These are phyloP conservation scores for Umimayanthus chanpuru DNA, from an alignment of 92 coral and sea anemone genomes.

Conservation along the genomic window DNA sequence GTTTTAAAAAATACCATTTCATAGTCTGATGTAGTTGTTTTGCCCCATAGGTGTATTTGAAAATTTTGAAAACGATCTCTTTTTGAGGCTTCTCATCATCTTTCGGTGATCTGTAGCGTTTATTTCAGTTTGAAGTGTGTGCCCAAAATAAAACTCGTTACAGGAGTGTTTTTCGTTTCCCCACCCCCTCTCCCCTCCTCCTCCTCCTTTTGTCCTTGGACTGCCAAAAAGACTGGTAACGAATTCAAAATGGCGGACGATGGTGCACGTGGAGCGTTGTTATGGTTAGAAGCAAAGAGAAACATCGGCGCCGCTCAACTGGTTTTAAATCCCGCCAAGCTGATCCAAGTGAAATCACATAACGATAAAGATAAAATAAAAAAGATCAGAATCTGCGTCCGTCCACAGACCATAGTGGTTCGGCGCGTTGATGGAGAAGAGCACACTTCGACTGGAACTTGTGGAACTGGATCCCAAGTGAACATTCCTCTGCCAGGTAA, in stretches of 20 bases:
- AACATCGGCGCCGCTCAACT: slow-evolving; percentile 31
- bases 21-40: too few species aligned
- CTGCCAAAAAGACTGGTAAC: slow-evolving; percentile 27
- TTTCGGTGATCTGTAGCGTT: too few species aligned
- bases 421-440: neutral
- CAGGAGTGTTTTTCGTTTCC: too few species aligned
- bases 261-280: slow-evolving; percentile 15
- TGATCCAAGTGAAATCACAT: neutral
- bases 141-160: too few species aligned
- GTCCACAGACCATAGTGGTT: neutral
- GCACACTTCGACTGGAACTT: too few species aligned
- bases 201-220: too few species aligned
- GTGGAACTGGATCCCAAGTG: neutral
- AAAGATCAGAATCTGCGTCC: slow-evolving; percentile 24
- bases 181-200: too few species aligned
- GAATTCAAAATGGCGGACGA: slow-evolving; percentile 36
- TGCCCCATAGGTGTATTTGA: too few species aligned
- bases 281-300: slow-evolving; percentile 34
- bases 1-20: too few species aligned
- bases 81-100: too few species aligned
- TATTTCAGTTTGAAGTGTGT: too few species aligned
- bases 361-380: neutral
- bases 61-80: too few species aligned
- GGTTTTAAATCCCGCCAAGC: slow-evolving; percentile 11
- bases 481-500: slow-evolving; percentile 7